Evolutionary conservation across 2,888 invertebrate species (phyloP), one percentile per base, ranked within the genome.

Genomic region (Drosophila melanocephala): DNA sequence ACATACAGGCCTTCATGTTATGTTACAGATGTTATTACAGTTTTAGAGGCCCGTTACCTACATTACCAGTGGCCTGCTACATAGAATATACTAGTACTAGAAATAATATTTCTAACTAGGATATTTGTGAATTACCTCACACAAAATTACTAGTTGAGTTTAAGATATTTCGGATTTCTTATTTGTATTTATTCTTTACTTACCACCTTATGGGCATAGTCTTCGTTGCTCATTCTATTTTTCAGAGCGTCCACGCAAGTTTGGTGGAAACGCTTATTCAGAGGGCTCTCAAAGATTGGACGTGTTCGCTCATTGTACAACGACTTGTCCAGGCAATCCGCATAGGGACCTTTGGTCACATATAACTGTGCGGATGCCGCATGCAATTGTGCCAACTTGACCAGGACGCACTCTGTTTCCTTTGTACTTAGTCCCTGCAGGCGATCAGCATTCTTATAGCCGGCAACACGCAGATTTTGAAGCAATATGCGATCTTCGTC

Each of bases 381-480:
- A 85, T 93, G 93, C 44, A 92, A 75, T 39, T 93, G 80, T 5
- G 93, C 92, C 32, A 93, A 62, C 39, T 92, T 90, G 58, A 73
- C 72, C 1, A 93, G 71, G 1, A 86, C 90, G 5, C 83, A 59
- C 61, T 92, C 76, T 0, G 90, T 87, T 57, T 93, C 92, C 4
- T 62, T 69, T 30, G 79, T 68, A 57, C 85, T 89, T 5, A 93
- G 63, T 10, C 93, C 91, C 14, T 89, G 71, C 0, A 83, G 77
- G 0, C 93, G 88, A 71, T 91, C 83, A 7, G 79, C 83, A 57
- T 92, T 93, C 37, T 76, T 82, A 22, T 87, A 93, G 2, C 87
- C 87, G 5, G 53, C 57, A 1, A 63, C 53, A 0, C 79, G 71
- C 2, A 93, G 71, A 75, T 92, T 91, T 65, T 92, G 90, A 51